Conservation (phyloP, 1,140 invertebrate species). For the Euwallacea fornicatus region DNA sequence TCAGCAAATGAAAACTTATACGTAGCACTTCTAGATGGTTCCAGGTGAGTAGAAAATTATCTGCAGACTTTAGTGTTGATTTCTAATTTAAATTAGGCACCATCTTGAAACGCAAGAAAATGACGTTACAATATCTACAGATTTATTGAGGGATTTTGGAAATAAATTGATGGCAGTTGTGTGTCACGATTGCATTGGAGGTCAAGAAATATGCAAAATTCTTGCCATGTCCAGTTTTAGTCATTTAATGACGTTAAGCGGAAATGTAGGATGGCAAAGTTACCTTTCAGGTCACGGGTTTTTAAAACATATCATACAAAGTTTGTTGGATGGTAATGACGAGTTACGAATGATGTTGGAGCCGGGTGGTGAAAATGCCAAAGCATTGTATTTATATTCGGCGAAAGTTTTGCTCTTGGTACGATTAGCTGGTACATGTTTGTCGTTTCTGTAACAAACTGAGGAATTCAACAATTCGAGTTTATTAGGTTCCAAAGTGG, state of each 20-base stretch:
- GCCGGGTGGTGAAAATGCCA: conserved; percentile 68
- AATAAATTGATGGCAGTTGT: conserved; percentile 81
- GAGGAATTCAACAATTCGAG: no score
- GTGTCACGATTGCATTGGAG: conserved; percentile 80
- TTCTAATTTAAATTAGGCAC: no score
- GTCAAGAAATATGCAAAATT: conserved; percentile 88
- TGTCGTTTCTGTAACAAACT: no score
- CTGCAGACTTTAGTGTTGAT: no score
- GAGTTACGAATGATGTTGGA: conserved; percentile 70
- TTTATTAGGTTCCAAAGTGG: conserved; percentile 56
- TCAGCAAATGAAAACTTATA: conserved; percentile 49
- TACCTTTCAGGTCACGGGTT: conserved; percentile 80
- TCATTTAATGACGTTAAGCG: conserved; percentile 74
- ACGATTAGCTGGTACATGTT: conserved; percentile 63
- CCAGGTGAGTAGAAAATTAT: conserved; percentile 41
- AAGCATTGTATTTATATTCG: conserved; percentile 83
- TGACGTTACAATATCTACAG: conserved; percentile 39
- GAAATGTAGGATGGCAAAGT: conserved; percentile 71
- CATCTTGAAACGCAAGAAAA: conserved; percentile 20
- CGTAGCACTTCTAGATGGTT: conserved; percentile 65
- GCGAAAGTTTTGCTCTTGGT: conserved; percentile 83
- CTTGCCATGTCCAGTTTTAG: conserved; percentile 80
- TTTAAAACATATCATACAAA: conserved; percentile 80
- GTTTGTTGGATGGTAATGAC: conserved; percentile 73
- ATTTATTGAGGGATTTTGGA: conserved; percentile 60